A percentile compares a stretch with the other conserved stretches of the same genome.
phyloP scores from a whole-genome alignment of 2,797 vertebrate species.

The Anomalospiza imberbis region DNA sequence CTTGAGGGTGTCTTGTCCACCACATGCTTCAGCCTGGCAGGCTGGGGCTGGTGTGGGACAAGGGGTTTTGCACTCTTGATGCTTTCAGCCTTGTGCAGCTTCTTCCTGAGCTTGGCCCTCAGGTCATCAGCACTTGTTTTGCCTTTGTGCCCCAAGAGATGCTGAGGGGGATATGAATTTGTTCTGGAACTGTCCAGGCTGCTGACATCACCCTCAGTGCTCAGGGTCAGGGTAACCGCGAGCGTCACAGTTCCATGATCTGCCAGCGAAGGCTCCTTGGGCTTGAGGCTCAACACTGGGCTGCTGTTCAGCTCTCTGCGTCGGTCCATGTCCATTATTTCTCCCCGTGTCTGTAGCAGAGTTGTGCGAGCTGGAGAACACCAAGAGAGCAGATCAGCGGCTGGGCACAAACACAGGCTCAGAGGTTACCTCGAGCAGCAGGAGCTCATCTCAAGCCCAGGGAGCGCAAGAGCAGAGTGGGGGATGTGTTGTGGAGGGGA shows the following conservation, averaged over 20 bases:
- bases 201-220: neutral
- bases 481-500: too few species aligned
- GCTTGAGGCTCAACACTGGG: neutral
- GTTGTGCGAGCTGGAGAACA: neutral
- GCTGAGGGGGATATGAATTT: neutral
- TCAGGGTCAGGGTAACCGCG: neutral
- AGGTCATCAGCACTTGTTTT: neutral
- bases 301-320: neutral
- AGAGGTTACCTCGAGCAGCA: neutral
- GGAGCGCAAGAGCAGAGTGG: too few species aligned
- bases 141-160: neutral
- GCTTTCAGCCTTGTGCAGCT: neutral
- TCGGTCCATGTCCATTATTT: neutral
- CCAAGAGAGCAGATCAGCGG: neutral
- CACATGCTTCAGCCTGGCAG: neutral
- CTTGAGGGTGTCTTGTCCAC: neutral
- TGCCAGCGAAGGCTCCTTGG: neutral
- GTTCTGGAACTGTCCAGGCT: neutral
- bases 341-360: neutral
- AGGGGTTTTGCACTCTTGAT: neutral
- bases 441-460: neutral
- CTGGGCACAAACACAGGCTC: neutral
- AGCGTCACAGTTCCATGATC: neutral
- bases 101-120: neutral
- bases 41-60: neutral